A percentile compares a stretch with the other conserved stretches of the same genome.
Conservation (phyloP, 2,888 invertebrate species). For the Nezara viridula region DNA sequence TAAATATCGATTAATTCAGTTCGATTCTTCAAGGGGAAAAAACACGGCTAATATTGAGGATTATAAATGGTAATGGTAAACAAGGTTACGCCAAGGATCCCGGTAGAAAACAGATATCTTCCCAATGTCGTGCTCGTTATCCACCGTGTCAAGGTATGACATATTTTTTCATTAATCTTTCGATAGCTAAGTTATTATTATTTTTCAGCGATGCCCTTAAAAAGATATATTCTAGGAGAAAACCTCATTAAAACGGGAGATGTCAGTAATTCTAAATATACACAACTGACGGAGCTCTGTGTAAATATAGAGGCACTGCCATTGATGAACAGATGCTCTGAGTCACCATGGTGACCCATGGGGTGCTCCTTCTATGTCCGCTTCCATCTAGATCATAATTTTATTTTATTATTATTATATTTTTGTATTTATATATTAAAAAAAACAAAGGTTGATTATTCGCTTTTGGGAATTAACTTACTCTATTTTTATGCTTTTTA, state of each 20-base stretch:
- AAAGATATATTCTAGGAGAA: no score
- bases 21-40: neutral
- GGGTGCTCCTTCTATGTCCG: neutral
- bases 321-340: slow-evolving; percentile 13
- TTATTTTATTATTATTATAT: no score
- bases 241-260: neutral
- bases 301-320: neutral
- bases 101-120: neutral
- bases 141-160: neutral
- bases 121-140: neutral
- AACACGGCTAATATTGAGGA: neutral
- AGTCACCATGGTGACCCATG: neutral
- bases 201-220: neutral
- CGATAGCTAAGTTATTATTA: neutral
- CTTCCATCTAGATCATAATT: no score
- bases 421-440: no score
- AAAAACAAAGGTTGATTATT: no score
- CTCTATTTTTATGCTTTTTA: no score
- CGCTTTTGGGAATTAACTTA: no score
- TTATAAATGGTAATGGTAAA: neutral
- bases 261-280: slow-evolving; percentile 15
- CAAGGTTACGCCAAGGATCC: neutral
- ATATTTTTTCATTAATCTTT: neutral
- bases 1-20: neutral
- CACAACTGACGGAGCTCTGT: neutral